A percentile compares a stretch with the other conserved stretches of the same genome.
These are phyloP conservation scores for Trididemnum miniatum DNA, from an alignment of 23 tunicate species.

Conservation along the genomic window DNA sequence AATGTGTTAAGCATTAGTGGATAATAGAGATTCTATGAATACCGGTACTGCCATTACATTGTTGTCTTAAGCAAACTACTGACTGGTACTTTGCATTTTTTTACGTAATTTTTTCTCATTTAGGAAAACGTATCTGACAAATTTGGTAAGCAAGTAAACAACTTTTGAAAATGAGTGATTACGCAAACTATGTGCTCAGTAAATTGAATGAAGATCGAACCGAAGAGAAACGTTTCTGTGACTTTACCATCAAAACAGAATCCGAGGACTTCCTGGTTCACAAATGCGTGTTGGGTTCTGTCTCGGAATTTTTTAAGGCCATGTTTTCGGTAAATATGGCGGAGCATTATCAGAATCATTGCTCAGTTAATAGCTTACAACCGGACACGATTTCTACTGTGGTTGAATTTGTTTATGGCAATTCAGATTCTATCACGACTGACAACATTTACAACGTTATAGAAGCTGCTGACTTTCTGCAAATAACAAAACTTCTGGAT, in stretches of 20 bases:
- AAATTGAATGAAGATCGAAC: slow-evolving; percentile 4
- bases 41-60: too few relatives aligned
- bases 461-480: background rate
- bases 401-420: background rate
- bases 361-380: background rate
- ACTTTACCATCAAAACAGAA: background rate
- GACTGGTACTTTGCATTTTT: too few relatives aligned
- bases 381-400: background rate
- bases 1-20: too few relatives aligned
- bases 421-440: background rate
- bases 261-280: background rate
- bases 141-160: too few relatives aligned
- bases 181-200: background rate
- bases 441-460: background rate
- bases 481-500: background rate
- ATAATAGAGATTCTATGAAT: too few relatives aligned
- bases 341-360: background rate
- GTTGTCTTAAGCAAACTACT: too few relatives aligned
- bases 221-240: background rate
- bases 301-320: background rate
- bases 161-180: background rate
- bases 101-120: too few relatives aligned
- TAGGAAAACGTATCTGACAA: too few relatives aligned
- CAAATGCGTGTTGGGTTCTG: background rate
- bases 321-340: background rate